Base-by-base conservation (phyloP, 1,140 invertebrate genomes). In the Stegodyphus dumicola region DNA sequence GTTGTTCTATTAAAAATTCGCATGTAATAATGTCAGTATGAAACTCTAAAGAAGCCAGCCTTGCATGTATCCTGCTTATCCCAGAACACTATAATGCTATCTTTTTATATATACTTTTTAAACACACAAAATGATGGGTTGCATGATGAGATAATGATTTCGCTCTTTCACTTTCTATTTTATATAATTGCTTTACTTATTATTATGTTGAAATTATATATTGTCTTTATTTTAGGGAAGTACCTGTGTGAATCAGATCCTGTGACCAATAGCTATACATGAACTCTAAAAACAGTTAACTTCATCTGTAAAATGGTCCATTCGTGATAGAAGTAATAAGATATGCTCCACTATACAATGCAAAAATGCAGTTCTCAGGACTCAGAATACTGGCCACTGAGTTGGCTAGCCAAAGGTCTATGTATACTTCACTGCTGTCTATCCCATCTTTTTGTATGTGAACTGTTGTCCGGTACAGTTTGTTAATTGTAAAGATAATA, bases 221-320 rank as follows among this genome's bases (percentile, higher is more conserved):
- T 10, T 60, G 9, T 60, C 15, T 69, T 89, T 87, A 73, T 90
- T 91, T 18, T 85, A 94, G 94, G 95, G 49, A 95, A 95, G 91
- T 97, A 97, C 89, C 95, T 97, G 88, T 97, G 96, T 91, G 95
- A 97, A 91, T 95, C 95, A 85, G 95, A 96, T 88, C 90, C 73
- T 53, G 33, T 85, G 18, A 18, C 52, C 11, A 85, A 69, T 48
- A 75, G 49, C 49, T 77, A 54, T 49, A n/a, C 65, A 69, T 76
- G 70, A 85, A 56, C 67, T 15, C 13, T 17, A 53, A 69, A 65
- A 60, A 54, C 54, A 3, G 52, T 67, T 67, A 67, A 6, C 10
- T 52, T 77, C 65, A 67, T 76, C 51, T 85, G 81, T 85, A 85
- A 76, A 76, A 77, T 69, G 73, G 77, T 85, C 73, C 81, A 85